Percentiles rank a stretch among this genome's conserved stretches.
Evolutionary conservation across 2,797 vertebrate species (phyloP).

Genomic region (Acestrorhynchus altus): DNA sequence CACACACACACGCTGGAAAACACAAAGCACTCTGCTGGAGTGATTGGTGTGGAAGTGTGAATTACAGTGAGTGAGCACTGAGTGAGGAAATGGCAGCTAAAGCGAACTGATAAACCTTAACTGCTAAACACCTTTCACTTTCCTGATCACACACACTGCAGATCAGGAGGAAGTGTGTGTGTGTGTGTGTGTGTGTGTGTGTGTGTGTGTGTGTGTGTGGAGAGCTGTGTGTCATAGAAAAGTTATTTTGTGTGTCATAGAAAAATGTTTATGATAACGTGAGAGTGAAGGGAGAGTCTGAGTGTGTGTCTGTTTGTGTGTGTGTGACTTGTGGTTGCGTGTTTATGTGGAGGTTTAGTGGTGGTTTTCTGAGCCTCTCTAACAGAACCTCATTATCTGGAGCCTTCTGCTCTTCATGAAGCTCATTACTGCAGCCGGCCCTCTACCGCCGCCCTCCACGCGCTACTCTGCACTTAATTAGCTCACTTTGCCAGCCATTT

Average conservation of each 20-base stretch:
- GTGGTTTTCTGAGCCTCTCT: slow-evolving; percentile 69
- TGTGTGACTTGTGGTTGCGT: slow-evolving; percentile 11
- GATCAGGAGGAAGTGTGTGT: no score
- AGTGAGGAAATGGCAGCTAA: no score
- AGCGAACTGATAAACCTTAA: no score
- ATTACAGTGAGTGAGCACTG: no score
- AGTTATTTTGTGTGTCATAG: no score
- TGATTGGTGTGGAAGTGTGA: no score
- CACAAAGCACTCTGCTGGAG: no score
- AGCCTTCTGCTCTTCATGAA: slow-evolving; percentile 80
- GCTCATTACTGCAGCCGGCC: slow-evolving; percentile 81
- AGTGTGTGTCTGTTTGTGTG: neutral
- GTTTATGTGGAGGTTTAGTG: slow-evolving; percentile 56
- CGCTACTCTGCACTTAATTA: slow-evolving; percentile 81
- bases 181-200: neutral
- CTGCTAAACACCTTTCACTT: no score
- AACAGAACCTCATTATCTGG: slow-evolving; percentile 82
- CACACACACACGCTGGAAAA: no score
- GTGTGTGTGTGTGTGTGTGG: neutral
- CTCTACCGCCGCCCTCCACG: slow-evolving; percentile 68
- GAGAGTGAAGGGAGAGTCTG: neutral
- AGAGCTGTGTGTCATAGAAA: no score
- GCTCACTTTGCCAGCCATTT: slow-evolving; percentile 72
- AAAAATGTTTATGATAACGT: neutral
- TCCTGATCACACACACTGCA: no score